Base-by-base conservation (phyloP, 1,140 invertebrate species). In the Trachymyrmex cornetzi region DNA sequence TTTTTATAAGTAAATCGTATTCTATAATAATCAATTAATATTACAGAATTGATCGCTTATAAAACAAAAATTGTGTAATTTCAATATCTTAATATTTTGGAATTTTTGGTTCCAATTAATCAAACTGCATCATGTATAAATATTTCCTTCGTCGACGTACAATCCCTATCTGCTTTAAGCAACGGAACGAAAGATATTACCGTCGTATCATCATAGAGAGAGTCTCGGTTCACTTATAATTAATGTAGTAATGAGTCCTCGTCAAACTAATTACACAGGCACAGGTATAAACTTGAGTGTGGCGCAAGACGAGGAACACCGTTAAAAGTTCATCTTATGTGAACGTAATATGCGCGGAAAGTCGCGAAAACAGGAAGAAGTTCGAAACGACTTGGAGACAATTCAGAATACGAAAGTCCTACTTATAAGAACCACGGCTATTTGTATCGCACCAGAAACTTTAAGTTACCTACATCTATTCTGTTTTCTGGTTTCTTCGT, bases 261-360 rank as follows among this genome's bases (percentile, higher is more conserved):
- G 81, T 90, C 80, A 80, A 88, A 64, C 86, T 90, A 90, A 90
- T 90, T 90, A 87, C 74, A 90, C 79, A 72, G 67, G 34, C 79
- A 90, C 79, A 72, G 74, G 34, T 87, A 77, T 87, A 87, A 89
- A 87, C 88, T 87, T 89, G 50, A 30, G 24, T 57, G 66, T 30
- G 61, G 48, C 34, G 53, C 55, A 55, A 85, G 75, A 66, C 55
- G 80, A 2, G 69, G 53, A 63, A 81, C 16, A 59, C 72, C 24
- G 88, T 90, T 80, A 89, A 90, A 90, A 90, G 89, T 90, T 84
- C n/a, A 19, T 24, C 14, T 30, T 38, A 72, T 50, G 48, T 30
- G 30, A 74, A 50, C 34, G 82, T 85, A 77, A 85, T 85, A 77
- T 66, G 57, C 72, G 4, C 57, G 34, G 19, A 64, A 66, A 85